A percentile compares a stretch with the other conserved stretches of the same genome.
Conservation (phyloP, 2,797 vertebrate genomes). For the Sebastes steindachneri region DNA sequence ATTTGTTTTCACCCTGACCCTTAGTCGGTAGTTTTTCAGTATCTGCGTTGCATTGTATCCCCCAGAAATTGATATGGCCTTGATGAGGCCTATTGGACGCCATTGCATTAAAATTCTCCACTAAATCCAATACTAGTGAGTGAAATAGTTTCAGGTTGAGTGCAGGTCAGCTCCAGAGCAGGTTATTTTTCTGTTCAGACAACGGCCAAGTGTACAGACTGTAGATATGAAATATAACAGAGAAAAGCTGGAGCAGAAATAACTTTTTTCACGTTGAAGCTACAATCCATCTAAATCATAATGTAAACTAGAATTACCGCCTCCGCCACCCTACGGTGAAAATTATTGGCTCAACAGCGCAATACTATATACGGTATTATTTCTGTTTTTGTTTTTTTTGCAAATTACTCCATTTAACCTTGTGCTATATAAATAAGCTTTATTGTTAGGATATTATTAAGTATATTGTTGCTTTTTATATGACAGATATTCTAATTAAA, state of each 20-base stretch:
- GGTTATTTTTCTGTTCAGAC: background rate
- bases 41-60: background rate
- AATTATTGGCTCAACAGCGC: too few species aligned
- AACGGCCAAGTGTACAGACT: background rate
- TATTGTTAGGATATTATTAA: too few species aligned
- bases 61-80: background rate
- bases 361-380: too few species aligned
- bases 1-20: background rate
- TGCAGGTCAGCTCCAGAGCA: slow-evolving; percentile 3
- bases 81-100: background rate
- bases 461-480: too few species aligned
- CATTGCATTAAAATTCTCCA: background rate
- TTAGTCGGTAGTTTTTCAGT: slow-evolving; percentile 7
- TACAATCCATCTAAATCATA: background rate
- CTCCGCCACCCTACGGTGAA: background rate
- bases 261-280: background rate
- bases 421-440: too few species aligned
- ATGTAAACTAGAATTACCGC: background rate
- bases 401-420: too few species aligned
- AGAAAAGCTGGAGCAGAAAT: background rate
- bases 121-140: slow-evolving; percentile 27
- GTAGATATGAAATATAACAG: background rate
- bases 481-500: too few species aligned
- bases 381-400: too few species aligned
- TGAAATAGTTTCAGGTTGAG: slow-evolving; percentile 13